Base-by-base conservation (phyloP, 2,797 vertebrate genomes). In the Streptopelia turtur region DNA sequence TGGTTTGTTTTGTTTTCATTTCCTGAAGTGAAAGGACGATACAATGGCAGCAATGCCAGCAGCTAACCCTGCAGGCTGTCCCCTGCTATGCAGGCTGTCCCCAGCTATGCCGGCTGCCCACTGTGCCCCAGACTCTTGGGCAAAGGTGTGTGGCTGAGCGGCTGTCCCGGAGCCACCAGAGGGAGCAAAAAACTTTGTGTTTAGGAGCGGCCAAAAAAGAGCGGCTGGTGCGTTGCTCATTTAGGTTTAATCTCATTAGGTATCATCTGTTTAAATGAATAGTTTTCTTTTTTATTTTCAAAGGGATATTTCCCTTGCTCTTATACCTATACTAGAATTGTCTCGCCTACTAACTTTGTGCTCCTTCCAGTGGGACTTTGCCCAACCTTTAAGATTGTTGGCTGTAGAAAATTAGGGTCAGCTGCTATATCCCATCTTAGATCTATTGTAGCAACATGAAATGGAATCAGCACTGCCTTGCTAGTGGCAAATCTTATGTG, bases 111-210 rank as follows among this genome's bases (percentile, higher is more conserved):
- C 47, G 59, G 41, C n/a, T 65, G 53, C 1, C 1, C 49, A 2
- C 69, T 4, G 55, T 18, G 12, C 41, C 24, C 57, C 20, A 15
- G 43, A 45, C 31, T 31, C 37, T 50, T 57, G 47, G 39, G 39
- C 49, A 33, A 33, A 25, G 0, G 8, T 2, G 1, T 50, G 56
- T 13, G 78, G 61, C 81, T 92, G 88, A 95, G 64, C 69, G 89
- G 39, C 76, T 18, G 1, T 5, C 10, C 35, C 66, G 37, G 49
- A 75, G 70, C 95, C 97, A 96, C 87, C 89, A 97, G 96, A 94
- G 96, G 96, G 96, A 96, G 94, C 94, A 97, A 90, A 95, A 93
- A 80, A 92, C 94, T 74, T 59, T 78, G 57, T 39, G 45, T 91
- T 96, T 30, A 22, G 31, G 10, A 89, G 49, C 28, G 2, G 17